Percentiles rank a stretch among this genome's conserved stretches.
Conservation (phyloP, 2,888 invertebrate species). For the Eupithecia subumbrata region DNA sequence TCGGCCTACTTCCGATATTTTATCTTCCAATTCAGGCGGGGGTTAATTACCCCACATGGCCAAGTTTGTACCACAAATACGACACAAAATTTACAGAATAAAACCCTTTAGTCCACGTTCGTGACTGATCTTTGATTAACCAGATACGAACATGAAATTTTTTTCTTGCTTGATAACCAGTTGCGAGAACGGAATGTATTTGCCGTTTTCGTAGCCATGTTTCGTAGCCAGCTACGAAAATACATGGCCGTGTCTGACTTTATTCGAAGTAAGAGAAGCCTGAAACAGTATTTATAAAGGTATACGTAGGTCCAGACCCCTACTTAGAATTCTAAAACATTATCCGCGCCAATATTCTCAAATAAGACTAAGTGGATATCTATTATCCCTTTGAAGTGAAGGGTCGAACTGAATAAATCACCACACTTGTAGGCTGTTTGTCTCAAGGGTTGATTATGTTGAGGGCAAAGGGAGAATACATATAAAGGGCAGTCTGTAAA, state of each 20-base stretch:
- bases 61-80: slow-evolving; percentile 18
- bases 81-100: not conserved
- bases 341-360: slow-evolving; percentile 11
- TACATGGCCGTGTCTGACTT: not conserved
- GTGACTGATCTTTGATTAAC: too few species aligned
- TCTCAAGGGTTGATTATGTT: slow-evolving; percentile 11
- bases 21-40: slow-evolving; percentile 39
- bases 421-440: slow-evolving; percentile 9
- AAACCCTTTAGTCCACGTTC: too few species aligned
- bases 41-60: slow-evolving; percentile 43
- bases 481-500: not conserved
- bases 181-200: too few species aligned
- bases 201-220: too few species aligned
- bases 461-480: slow-evolving; percentile 9
- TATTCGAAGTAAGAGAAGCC: not conserved
- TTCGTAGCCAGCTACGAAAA: too few species aligned
- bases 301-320: not conserved
- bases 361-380: slow-evolving; percentile 11
- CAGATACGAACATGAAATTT: too few species aligned
- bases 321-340: slow-evolving; percentile 10
- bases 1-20: slow-evolving; percentile 40
- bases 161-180: too few species aligned
- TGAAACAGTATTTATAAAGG: not conserved
- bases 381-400: slow-evolving; percentile 12
- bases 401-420: slow-evolving; percentile 17